Base-by-base conservation (phyloP, 2,113 vertebrate genomes). In the Ondatra zibethicus region DNA sequence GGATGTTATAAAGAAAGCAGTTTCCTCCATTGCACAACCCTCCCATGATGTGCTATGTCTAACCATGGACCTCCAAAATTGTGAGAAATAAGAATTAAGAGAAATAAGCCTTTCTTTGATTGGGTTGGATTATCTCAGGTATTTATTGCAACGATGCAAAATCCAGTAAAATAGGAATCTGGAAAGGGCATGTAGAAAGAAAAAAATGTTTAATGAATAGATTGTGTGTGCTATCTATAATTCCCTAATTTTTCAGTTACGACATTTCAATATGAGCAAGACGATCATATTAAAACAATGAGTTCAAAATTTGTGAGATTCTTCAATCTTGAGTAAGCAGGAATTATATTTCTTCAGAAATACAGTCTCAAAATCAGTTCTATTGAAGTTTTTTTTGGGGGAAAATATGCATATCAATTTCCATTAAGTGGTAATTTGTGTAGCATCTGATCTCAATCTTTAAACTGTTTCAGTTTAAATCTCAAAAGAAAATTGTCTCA, bases 401-500 rank as follows among this genome's bases (percentile, higher is more conserved):
- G n/a, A 1, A 52, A 52, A 4, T 8, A 65, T 73, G 11, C 6
- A 36, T 75, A 61, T 84, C 31, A 33, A 14, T n/a, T 95, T 76
- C 72, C 72, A 81, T 89, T 86, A 68, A 66, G 80, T 65, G 13
- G n/a, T n/a, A 86, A 45, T 96, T 80, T 75, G n/a, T 80, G 5
- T 84, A 86, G 61, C 78, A 92, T 68, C 14, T 89, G 47, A 86
- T 76, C 52, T 86, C 36, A 70, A 1, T 10, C 27, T 85, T 91
- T 78, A 68, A 61, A 92, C 27, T 45, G 78, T 84, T 91, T 75
- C 55, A 68, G 7, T 23, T 63, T 29, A 93, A 68, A 73, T 66
- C 7, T 80, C 87, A 12, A 94, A 94, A 92, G 36, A 25, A 31
- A 75, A 93, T 75, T 45, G 9, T 52, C 36, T 87, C 33, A 65